Base-by-base conservation (phyloP, 2,797 vertebrate genomes). In the Sebastes cheni region DNA sequence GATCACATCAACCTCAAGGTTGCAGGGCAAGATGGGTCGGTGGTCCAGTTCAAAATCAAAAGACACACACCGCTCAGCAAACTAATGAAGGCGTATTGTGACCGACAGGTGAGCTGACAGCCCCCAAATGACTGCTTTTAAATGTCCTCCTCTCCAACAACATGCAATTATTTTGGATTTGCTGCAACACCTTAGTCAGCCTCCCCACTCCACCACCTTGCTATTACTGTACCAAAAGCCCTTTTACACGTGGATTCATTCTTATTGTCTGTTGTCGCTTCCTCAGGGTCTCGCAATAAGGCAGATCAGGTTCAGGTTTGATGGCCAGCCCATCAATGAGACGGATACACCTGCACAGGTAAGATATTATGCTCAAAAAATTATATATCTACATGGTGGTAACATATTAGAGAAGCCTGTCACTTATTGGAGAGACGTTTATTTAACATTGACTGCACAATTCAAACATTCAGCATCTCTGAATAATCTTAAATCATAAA, bases 11-110 rank as follows among this genome's bases (percentile, higher is more conserved):
- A 97, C 89, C 95, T 99, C 70, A 99, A 98, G 91, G 98, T 98
- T 88, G 97, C 96, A 0, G 97, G 97, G 20, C 97, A 98, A 89
- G 98, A 98, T 80, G 97, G 98, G 32, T 98, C 98, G 0, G 97
- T 98, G 91, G 97, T 98, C 92, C 97, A 97, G 92, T 99, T 99
- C 89, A 97, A 99, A 93, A 98, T 98, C 87, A 99, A 98, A 93
- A 95, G 97, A 83, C 98, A 98, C 94, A 97, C 97, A 14, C 97
- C 97, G 0, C 96, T 99, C 90, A 97, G 96, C 95, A 98, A 97
- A 96, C 95, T 98, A 84, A 98, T 99, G 98, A 97, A 97, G 94
- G 98, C 96, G 0, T 97, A 98, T 93, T 99, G 98, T 77, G 97
- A 98, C 95, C 96, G 97, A 91, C 97, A 98, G 98, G 98, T 98